Evolutionary conservation across 1,140 invertebrate genomes (phyloP).

Genomic region (Rhizoglyphus robini): DNA sequence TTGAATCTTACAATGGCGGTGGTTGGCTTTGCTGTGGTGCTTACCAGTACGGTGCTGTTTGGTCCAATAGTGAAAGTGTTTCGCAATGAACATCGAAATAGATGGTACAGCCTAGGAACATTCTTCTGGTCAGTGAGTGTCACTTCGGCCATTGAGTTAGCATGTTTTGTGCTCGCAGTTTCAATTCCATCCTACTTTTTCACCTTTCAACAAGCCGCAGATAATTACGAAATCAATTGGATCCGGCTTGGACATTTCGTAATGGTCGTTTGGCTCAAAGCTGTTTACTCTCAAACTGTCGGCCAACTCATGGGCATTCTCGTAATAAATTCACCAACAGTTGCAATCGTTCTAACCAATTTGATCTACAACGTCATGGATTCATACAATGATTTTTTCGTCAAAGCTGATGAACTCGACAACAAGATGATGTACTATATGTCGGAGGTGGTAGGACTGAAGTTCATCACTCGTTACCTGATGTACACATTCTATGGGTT

Average conservation of each 20-base stretch:
- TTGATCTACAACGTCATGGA: background rate
- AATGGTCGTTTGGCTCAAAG: background rate
- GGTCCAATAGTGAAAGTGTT: conserved; percentile 2
- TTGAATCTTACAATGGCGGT: background rate
- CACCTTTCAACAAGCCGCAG: background rate
- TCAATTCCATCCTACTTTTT: background rate
- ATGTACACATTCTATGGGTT: background rate
- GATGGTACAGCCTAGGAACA: conserved; percentile 5
- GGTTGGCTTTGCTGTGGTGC: background rate
- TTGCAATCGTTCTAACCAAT: background rate
- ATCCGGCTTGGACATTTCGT: background rate
- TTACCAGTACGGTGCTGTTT: background rate
- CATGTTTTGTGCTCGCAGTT: background rate
- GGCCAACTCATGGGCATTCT: background rate
- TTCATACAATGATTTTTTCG: background rate
- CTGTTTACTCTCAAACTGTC: background rate
- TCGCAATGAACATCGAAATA: background rate
- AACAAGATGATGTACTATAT: background rate
- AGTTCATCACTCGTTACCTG: background rate
- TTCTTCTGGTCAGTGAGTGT: background rate
- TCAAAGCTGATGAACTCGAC: background rate
- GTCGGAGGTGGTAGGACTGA: background rate
- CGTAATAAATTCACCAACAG: background rate
- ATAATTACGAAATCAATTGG: background rate
- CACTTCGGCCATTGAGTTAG: background rate